Evolutionary conservation across 2,888 invertebrate genomes (phyloP), one percentile per base, ranked within the genome.

Genomic region (Pachliopta kotzebuea): DNA sequence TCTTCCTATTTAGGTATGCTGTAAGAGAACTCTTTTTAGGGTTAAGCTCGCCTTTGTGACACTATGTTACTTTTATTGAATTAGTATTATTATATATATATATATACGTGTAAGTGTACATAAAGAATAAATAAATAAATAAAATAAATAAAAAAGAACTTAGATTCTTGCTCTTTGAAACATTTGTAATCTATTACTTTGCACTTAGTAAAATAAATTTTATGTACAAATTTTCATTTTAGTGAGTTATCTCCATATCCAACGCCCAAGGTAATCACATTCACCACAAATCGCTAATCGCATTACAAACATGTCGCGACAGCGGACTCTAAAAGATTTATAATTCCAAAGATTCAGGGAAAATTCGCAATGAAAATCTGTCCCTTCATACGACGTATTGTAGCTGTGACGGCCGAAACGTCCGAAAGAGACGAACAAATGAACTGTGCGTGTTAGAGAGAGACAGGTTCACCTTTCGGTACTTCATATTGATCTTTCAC

Each of bases 401-500:
- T 78, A 83, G 79, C 81, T 88, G 81, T 77, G 81, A 77, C 76
- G 74, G 76, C 71, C 77, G 77, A 77, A 77, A 77, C 80, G 86
- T 74, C 76, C 74, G 82, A 89, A 70, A 69, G 81, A 78, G 85
- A 87, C 18, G 62, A 70, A 55, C 62, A 63, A 72, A 74, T 65
- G 62, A 73, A 73, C 60, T 53, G 24, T 18, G 56, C 62, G 66
- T 65, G 88, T 68, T 72, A 52, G 78, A 88, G 68, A 72, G 79
- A 70, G 87, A 86, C 45, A 76, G 78, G 64, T 68, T 77, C 60
- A 84, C 84, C 86, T 87, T 90, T 89, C 83, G 88, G 88, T 83
- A 87, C 88, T 81, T 89, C 85, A 90, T 92, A 92, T 92, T 92
- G 92, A 92, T 92, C 92, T 91, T 88, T 89, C 88, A 88, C 86